These are phyloP conservation scores for Sycophila sp. DNA, from an alignment of 1,140 invertebrate species.

Conservation along the genomic window DNA sequence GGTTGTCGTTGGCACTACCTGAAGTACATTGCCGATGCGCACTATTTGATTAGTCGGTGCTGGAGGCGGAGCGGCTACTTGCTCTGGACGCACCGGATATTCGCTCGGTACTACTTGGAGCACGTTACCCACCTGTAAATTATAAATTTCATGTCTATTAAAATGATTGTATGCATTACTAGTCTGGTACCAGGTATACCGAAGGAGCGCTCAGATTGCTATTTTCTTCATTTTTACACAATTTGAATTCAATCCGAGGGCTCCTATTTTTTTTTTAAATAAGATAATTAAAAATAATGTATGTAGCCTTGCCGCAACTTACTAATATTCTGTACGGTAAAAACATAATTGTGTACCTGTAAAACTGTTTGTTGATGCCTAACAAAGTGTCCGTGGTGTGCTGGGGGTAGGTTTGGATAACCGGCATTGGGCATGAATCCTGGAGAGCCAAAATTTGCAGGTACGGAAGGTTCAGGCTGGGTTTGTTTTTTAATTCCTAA, in stretches of 20 bases:
- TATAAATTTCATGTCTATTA: no score
- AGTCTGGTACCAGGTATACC: no score
- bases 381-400: conserved; percentile 46
- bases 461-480: conserved; percentile 21
- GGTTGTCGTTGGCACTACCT: conserved; percentile 61
- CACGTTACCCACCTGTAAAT: conserved; percentile 70
- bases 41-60: conserved; percentile 41
- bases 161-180: no score
- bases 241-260: background rate
- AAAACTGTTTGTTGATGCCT: conserved; percentile 57
- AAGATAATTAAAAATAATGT: no score
- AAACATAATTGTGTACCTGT: no score
- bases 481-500: conserved; percentile 61
- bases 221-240: background rate
- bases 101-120: conserved; percentile 68
- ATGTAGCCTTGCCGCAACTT: no score
- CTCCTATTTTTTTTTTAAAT: no score
- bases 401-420: conserved; percentile 45
- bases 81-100: conserved; percentile 35
- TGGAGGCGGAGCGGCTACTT: conserved; percentile 23
- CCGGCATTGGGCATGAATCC: conserved; percentile 42
- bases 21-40: conserved; percentile 59
- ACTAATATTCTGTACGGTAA: no score
- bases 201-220: background rate
- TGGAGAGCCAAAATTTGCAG: conserved; percentile 33